Base-by-base conservation (phyloP, 2,797 vertebrate species). In the Tamandua tetradactyla region DNA sequence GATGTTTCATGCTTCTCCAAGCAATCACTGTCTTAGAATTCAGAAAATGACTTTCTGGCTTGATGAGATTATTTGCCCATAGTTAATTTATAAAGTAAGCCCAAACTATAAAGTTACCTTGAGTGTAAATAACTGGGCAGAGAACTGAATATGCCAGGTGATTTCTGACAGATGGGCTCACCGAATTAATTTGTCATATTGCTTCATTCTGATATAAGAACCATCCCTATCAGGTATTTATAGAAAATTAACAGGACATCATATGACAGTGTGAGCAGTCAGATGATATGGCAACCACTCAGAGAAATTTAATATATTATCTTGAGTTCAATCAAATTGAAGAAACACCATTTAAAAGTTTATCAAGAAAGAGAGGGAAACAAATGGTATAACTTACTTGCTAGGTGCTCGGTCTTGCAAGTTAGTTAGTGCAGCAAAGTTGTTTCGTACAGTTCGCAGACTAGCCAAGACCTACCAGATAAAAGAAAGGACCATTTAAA, bases 361-460 rank as follows among this genome's bases (percentile, higher is more conserved):
- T 17, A 89, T 49, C 5, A 42, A 64, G 40, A 57, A 64, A 32
- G 11, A 32, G 6, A 12, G 37, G n/a, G 13, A 1, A 4, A 40
- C 7, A 11, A 8, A 7, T 68, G 62, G 59, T 3, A 35, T 9
- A 40, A 98, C 99, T 99, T 98, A 99, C 99, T 99, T 99, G 98
- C 98, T 99, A 71, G 99, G 99, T 96, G 99, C 98, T 80, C 99
- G 98, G 94, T 99, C 99, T 98, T 99, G 99, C 97, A 99, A 97
- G 97, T 99, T 99, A 95, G 99, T 99, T 98, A 99, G 98, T 97
- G 99, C 99, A 98, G 99, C 99, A 98, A 99, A 99, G 98, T 99
- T 99, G 98, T 99, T 99, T 98, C 99, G 98, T 98, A 99, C 99
- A 95, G 99, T 99, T 98, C 99, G 98, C 97, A 99, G 98, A 98